Evolutionary conservation across 53 echinoderm and acorn worm genomes (phyloP), one percentile per base, ranked within the genome.

Genomic region (Antedon mediterranea): DNA sequence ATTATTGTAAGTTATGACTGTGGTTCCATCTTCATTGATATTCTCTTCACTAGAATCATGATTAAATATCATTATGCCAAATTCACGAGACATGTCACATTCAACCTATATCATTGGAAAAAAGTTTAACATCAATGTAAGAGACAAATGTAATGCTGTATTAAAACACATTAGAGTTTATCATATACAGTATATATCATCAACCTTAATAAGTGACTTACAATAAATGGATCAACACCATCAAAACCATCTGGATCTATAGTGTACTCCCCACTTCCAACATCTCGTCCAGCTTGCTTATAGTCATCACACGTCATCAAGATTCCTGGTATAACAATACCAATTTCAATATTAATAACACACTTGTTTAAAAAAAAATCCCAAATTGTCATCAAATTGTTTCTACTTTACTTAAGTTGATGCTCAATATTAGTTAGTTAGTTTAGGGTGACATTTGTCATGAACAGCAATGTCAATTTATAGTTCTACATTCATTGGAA

Each of bases 71-170:
- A 28, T 33, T 18, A 76, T 34, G 26, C 76, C 76, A 76, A 26
- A 33, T 7, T 76, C 76, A 28, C 76, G 76, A 33, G 76, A 33
- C 76, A 76, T 76, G 26, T 76, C 76, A 33, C 76, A 76, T 34
- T 33, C 28, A 3, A 76, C 76, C 76, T 76, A 33, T 28, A 14
- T 18, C 32, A 33, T 20, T 9, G 29, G 6, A 6, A 37, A 37
- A 6, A 37, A 37, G n/a, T n/a, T n/a, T n/a, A n/a, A n/a, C n/a
- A n/a, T n/a, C n/a, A n/a, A n/a, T n/a, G n/a, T n/a, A n/a, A n/a
- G n/a, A n/a, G n/a, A n/a, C n/a, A n/a, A n/a, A n/a, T n/a, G n/a
- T n/a, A n/a, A n/a, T n/a, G n/a, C n/a, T n/a, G n/a, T n/a, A n/a
- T n/a, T n/a, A n/a, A n/a, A n/a, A n/a, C n/a, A n/a, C n/a, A n/a